Conservation (phyloP, 1,140 invertebrate species). For the Rhynchophorus ferrugineus region DNA sequence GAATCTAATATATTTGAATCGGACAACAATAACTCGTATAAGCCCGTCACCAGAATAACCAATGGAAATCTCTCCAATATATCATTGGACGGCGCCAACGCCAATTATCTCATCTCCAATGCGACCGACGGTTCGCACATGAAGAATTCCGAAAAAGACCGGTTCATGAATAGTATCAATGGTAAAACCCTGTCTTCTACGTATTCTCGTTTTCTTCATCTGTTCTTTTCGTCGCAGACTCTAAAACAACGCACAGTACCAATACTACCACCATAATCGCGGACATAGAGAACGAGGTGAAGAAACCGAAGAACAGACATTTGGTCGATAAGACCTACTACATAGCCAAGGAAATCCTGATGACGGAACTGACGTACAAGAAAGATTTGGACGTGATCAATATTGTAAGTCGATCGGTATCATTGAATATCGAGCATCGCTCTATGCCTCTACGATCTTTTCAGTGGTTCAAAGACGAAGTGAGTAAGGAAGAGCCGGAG, state of each 20-base stretch:
- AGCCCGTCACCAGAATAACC: slow-evolving; percentile 25
- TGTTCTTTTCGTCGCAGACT: not conserved
- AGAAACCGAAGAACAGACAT: slow-evolving; percentile 29
- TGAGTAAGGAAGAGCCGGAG: slow-evolving; percentile 49
- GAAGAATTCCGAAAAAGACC: slow-evolving; percentile 31
- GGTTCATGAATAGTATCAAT: slow-evolving; percentile 36
- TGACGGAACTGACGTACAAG: slow-evolving; percentile 93
- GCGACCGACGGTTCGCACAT: slow-evolving; percentile 27
- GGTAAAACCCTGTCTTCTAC: slow-evolving; percentile 14
- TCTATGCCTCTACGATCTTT: slow-evolving; percentile 22
- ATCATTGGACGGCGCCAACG: slow-evolving; percentile 26
- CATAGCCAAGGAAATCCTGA: slow-evolving; percentile 88
- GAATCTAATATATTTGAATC: too few relatives aligned
- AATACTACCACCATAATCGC: slow-evolving; percentile 34
- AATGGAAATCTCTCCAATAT: slow-evolving; percentile 31
- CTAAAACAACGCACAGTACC: slow-evolving; percentile 12
- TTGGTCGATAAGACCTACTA: slow-evolving; percentile 76
- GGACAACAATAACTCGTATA: slow-evolving; percentile 35
- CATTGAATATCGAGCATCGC: too few relatives aligned
- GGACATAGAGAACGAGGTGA: slow-evolving; percentile 39
- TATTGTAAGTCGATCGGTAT: slow-evolving; percentile 66
- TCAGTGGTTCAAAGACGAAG: slow-evolving; percentile 60
- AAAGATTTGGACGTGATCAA: slow-evolving; percentile 90
- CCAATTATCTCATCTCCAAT: slow-evolving; percentile 19
- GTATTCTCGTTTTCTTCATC: not conserved